Evolutionary conservation across 2,113 vertebrate species (phyloP).

Genomic region (Orycteropus afer): DNA sequence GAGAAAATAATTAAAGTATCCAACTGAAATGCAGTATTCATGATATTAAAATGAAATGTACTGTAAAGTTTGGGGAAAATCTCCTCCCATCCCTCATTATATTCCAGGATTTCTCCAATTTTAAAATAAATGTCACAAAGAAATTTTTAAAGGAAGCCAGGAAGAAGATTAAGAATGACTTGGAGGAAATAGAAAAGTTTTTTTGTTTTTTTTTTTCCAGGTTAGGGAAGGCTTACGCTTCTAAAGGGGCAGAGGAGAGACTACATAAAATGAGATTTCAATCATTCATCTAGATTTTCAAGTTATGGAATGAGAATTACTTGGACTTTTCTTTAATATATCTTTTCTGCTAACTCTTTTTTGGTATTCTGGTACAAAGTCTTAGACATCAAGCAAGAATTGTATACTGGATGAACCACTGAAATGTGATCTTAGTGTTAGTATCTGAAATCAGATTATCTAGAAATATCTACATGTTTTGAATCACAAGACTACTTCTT

Average conservation of each 20-base stretch:
- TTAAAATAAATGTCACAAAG: neutral
- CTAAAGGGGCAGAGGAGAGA: neutral
- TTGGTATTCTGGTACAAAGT: slow-evolving; percentile 8
- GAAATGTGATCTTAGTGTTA: neutral
- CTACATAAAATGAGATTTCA: neutral
- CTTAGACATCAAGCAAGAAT: slow-evolving; percentile 2
- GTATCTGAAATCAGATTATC: neutral
- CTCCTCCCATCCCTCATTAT: neutral
- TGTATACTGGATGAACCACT: neutral
- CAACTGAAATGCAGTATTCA: neutral
- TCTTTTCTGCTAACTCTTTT: neutral
- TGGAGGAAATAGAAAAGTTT: neutral
- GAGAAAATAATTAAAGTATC: neutral
- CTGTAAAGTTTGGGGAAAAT: neutral
- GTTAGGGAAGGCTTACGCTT: neutral
- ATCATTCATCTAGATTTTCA: neutral
- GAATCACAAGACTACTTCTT: neutral
- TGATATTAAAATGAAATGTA: neutral
- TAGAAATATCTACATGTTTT: neutral
- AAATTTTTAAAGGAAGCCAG: neutral
- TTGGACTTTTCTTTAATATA: neutral
- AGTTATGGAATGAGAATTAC: neutral
- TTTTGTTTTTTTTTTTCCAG: neutral
- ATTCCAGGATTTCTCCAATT: neutral
- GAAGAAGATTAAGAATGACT: neutral